A percentile compares a stretch with the other conserved stretches of the same genome.
Conservation (phyloP, 2,113 vertebrate genomes). For the Lepisosteus osseus region DNA sequence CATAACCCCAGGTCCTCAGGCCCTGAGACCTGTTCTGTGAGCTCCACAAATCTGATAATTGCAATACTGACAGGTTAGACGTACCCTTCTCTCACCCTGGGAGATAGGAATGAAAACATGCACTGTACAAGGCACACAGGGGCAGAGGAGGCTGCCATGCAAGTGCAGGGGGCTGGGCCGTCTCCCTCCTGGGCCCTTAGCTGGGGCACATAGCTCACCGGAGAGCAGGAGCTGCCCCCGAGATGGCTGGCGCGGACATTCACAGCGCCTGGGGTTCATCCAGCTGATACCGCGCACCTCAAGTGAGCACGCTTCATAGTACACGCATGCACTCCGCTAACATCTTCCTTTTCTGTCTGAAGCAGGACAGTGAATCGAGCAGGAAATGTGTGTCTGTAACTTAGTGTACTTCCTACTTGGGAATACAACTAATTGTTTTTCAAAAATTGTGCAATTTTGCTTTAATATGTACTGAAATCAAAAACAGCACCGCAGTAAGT, state of each 20-base stretch:
- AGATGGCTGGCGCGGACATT: too few relatives aligned
- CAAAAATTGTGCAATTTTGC: too few relatives aligned
- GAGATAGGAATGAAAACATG: slow-evolving; percentile 72
- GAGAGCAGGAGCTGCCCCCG: too few relatives aligned
- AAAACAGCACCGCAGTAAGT: too few relatives aligned
- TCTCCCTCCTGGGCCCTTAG: too few relatives aligned
- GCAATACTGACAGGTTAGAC: slow-evolving; percentile 63
- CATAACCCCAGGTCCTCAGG: slow-evolving; percentile 22
- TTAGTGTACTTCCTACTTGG: too few relatives aligned
- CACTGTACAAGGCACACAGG: slow-evolving; percentile 48
- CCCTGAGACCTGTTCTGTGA: slow-evolving; percentile 49
- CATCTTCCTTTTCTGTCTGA: not conserved
- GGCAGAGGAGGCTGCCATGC: slow-evolving; percentile 30
- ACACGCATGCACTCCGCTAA: slow-evolving; percentile 17
- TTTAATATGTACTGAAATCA: too few relatives aligned
- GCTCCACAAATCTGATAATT: slow-evolving; percentile 72
- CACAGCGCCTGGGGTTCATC: too few relatives aligned
- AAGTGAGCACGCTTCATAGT: not conserved
- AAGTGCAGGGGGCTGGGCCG: slow-evolving; percentile 25
- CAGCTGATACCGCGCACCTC: too few relatives aligned
- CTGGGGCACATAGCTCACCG: too few relatives aligned
- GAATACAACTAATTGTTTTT: too few relatives aligned
- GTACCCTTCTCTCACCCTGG: slow-evolving; percentile 60
- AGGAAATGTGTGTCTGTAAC: too few relatives aligned
- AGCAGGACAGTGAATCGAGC: not conserved